Evolutionary conservation across 2,888 invertebrate species (phyloP).

Genomic region (Eurois occulta): DNA sequence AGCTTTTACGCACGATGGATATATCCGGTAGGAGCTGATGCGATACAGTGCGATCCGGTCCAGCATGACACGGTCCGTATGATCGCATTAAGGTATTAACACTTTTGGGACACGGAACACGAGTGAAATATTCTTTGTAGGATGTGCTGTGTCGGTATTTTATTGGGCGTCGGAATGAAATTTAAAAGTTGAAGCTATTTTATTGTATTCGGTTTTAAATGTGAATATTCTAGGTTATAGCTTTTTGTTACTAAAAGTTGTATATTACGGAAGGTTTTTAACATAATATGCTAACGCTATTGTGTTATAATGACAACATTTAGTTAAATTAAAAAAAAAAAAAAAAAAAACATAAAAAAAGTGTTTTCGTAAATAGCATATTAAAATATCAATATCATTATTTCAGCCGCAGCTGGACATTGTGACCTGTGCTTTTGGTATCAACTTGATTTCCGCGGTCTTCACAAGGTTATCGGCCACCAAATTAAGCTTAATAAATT

Average conservation of each 20-base stretch:
- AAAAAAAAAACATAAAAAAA: background rate
- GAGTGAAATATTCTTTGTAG: constrained; percentile 18
- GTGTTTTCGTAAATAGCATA: background rate
- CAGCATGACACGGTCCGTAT: constrained; percentile 10
- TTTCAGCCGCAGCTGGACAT: background rate
- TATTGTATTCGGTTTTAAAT: background rate
- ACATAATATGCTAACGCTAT: background rate
- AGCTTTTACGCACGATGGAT: constrained; percentile 55
- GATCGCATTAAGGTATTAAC: constrained; percentile 55
- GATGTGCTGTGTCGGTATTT: background rate
- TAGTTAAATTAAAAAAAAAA: too few species aligned
- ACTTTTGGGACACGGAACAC: constrained; percentile 42
- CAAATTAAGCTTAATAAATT: background rate
- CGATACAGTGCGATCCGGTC: constrained; percentile 22
- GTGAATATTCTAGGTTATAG: background rate
- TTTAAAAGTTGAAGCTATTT: background rate
- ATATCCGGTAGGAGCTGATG: constrained; percentile 39
- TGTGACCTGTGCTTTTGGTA: background rate
- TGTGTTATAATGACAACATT: background rate
- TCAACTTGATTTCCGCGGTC: background rate
- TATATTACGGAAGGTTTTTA: too few species aligned
- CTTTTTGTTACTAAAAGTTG: background rate
- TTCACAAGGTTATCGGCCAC: background rate
- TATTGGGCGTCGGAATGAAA: background rate
- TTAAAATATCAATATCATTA: background rate